Evolutionary conservation across 2,888 invertebrate genomes (phyloP).

Genomic region (Ochropleura leucogaster): DNA sequence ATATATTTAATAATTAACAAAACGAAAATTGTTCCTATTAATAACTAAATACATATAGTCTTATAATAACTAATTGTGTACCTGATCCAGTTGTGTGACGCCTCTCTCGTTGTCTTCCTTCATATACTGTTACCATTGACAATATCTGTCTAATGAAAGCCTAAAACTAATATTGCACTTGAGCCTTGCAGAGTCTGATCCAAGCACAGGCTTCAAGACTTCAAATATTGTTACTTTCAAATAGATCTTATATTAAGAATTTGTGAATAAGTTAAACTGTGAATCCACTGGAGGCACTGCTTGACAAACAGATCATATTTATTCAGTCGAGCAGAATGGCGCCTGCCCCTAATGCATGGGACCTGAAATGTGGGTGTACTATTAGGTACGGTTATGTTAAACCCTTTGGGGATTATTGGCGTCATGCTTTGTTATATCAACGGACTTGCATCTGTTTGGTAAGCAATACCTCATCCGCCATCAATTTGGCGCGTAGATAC

Average conservation of each 20-base stretch:
- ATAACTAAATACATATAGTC: constrained; percentile 21
- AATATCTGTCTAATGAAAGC: constrained; percentile 5
- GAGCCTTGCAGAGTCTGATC: not conserved
- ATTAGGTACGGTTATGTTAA: too few species aligned
- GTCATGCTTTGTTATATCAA: too few species aligned
- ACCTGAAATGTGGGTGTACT: too few species aligned
- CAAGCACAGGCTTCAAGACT: not conserved
- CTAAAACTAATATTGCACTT: not conserved
- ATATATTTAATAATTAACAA: constrained; percentile 21
- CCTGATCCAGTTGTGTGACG: constrained; percentile 29
- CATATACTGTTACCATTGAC: constrained; percentile 1
- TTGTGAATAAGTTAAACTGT: not conserved
- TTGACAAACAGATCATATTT: not conserved
- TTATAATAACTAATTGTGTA: constrained; percentile 29
- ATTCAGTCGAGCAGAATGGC: not conserved
- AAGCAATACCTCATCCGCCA: not conserved
- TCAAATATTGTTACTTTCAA: not conserved
- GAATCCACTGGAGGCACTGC: not conserved
- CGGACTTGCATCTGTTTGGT: not conserved
- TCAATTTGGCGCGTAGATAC: not conserved
- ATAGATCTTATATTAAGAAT: not conserved
- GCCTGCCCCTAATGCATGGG: too few species aligned
- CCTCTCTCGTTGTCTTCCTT: constrained; percentile 11
- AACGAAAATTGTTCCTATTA: constrained; percentile 17
- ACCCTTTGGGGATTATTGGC: too few species aligned